Base-by-base conservation (phyloP, 2,888 invertebrate genomes). In the Orgyia antiqua region DNA sequence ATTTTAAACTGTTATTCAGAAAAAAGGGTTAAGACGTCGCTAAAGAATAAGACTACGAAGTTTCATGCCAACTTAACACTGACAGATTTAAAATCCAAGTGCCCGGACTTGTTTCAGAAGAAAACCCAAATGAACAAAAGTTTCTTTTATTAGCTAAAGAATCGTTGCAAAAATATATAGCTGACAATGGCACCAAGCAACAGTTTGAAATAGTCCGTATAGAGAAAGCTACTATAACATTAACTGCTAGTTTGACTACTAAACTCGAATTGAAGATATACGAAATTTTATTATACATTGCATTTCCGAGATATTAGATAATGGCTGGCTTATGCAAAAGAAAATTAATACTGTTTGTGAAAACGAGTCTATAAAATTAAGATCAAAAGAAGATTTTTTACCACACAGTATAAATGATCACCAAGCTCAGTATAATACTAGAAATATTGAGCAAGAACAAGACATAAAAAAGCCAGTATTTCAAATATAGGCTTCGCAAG, bases 1-100 rank as follows among this genome's bases (percentile, higher is more conserved):
- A 6, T 15, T 15, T 4, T 15, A 4, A 15, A 20, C 9, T 45
- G 45, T 32, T 33, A 52, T 15, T 61, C 72, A 3, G 26, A 53
- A 27, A 40, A 68, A 25, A 65, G 37, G 48, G 51, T 49, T 42
- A 44, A 27, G 25, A 12, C 24, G 5, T 49, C 41, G 55, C 13
- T 33, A 2, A 35, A 56, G 0, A 30, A 29, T 4, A 58, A 50
- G 40, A 23, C 47, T 10, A 52, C 57, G 1, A 28, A 29, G 11
- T 55, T 56, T 2, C 37, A 42, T 6, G 64, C 36, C 3, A 39
- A 3, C 15, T n/a, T n/a, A 4, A 21, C 6, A 15, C 6, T 9
- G 7, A 18, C 4, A 21, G 27, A 8, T 5, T 4, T 5, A 24
- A 29, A 26, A 17, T 29, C 3, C 3, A 18, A 10, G 0, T 24